Conservation (phyloP, 2,113 vertebrate genomes). For the Pterophyllum scalare region DNA sequence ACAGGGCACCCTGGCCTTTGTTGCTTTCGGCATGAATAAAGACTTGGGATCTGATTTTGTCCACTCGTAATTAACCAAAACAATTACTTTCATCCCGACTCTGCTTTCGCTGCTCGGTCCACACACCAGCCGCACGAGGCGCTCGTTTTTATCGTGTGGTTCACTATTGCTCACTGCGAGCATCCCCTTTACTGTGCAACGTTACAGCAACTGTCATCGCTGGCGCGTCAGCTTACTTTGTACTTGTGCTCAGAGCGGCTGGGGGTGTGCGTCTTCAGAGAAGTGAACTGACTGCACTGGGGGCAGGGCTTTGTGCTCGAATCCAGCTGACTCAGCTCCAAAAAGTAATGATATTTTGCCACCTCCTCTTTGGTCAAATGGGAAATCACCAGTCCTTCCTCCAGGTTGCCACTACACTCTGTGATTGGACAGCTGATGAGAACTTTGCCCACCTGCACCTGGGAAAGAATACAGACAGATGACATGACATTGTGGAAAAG, state of each 20-base stretch:
- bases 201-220: not conserved
- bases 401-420: slow-evolving; percentile 92
- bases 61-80: not conserved
- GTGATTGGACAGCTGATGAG: slow-evolving; percentile 93
- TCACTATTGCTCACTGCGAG: not conserved
- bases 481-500: not conserved
- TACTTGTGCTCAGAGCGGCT: slow-evolving; percentile 92
- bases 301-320: slow-evolving; percentile 97
- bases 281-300: slow-evolving; percentile 96
- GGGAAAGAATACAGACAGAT: slow-evolving; percentile 23
- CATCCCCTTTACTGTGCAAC: not conserved
- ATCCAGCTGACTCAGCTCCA: slow-evolving; percentile 94
- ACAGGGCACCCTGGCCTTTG: not conserved
- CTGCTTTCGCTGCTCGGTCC: not conserved
- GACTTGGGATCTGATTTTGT: not conserved
- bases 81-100: not conserved
- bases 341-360: slow-evolving; percentile 94
- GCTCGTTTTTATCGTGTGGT: not conserved
- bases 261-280: slow-evolving; percentile 86
- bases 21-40: not conserved
- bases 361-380: slow-evolving; percentile 89
- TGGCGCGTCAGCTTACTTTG: slow-evolving; percentile 84
- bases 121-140: not conserved
- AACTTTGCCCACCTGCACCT: slow-evolving; percentile 90
- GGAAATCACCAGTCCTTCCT: slow-evolving; percentile 88